A percentile compares a stretch with the other conserved stretches of the same genome.
Evolutionary conservation across 53 echinoderm and acorn worm genomes (phyloP).

Genomic region (Temnopleurus reevesii): DNA sequence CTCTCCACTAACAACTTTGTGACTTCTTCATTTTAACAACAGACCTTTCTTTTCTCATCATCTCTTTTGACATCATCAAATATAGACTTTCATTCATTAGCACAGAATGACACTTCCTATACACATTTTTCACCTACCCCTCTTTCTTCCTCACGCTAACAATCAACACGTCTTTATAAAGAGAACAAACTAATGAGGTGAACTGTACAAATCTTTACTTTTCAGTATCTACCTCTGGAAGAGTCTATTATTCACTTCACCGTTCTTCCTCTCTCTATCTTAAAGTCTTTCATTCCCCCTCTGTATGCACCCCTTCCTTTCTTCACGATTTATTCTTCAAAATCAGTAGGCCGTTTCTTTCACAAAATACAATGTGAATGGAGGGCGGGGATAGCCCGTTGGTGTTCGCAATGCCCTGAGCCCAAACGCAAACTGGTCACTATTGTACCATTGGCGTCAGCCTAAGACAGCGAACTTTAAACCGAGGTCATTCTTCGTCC

Average conservation of each 20-base stretch:
- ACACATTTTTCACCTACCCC: neutral
- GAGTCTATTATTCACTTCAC: neutral
- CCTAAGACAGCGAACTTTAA: neutral
- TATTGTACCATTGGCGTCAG: constrained; percentile 48
- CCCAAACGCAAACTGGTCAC: constrained; percentile 44
- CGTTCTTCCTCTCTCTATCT: neutral
- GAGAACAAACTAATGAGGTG: too few species aligned
- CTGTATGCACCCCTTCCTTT: neutral
- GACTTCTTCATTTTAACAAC: neutral
- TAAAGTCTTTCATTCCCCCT: too few species aligned
- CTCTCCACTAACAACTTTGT: too few species aligned
- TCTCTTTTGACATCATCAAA: neutral
- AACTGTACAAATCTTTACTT: neutral
- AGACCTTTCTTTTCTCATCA: neutral
- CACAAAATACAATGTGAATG: neutral
- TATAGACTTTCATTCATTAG: neutral
- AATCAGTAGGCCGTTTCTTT: neutral
- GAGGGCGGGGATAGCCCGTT: constrained; percentile 14
- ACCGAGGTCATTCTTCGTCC: constrained; percentile 14
- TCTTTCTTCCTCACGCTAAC: neutral
- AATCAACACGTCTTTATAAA: neutral
- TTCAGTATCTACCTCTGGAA: neutral
- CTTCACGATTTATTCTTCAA: neutral
- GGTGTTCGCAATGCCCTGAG: constrained; percentile 23
- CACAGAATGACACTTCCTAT: neutral